Base-by-base conservation (phyloP, 2,113 vertebrate species). In the Sorex fumeus region DNA sequence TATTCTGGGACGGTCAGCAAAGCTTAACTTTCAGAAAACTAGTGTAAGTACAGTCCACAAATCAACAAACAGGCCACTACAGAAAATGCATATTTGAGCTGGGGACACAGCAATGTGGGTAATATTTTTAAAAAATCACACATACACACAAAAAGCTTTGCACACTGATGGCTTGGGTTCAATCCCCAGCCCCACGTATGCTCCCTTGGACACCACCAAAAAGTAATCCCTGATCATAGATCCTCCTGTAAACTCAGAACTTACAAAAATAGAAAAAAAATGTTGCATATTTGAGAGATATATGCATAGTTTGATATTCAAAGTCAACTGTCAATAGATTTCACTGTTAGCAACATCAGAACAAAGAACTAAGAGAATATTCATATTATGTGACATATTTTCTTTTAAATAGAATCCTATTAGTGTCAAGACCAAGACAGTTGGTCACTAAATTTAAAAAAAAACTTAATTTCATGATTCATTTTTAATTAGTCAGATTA, bases 361-460 rank as follows among this genome's bases (percentile, higher is more conserved):
- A 69, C 23, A 91, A 83, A 69, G 43, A 84, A 12, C 57, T 47
- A 71, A 11, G 70, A 88, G 40, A 79, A 91, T 67, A 84, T 43
- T 60, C 15, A 76, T 28, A 36, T 25, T n/a, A 40, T 80, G 2
- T 60, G 19, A 8, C 66, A 53, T 84, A 70, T 36, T 86, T 15
- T 81, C 43, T 60, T 86, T 87, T 30, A 19, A 50, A 53, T 15
- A 30, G 6, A 7, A 1, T 67, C 93, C 36, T 32, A 80, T 9
- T 13, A 72, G 60, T n/a, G 40, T 62, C 34, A 90, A 89, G 8
- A 77, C 86, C 28, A 86, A 83, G 53, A 1, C 18, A 40, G 1
- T 89, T 34, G 90, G 18, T 69, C 13, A 67, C 5, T 66, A 83
- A 91, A 93, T 10, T 91, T n/a, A 87, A 89, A 92, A 53, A 15